Conservation (phyloP, 2,797 vertebrate genomes). For the Thamnophis elegans region DNA sequence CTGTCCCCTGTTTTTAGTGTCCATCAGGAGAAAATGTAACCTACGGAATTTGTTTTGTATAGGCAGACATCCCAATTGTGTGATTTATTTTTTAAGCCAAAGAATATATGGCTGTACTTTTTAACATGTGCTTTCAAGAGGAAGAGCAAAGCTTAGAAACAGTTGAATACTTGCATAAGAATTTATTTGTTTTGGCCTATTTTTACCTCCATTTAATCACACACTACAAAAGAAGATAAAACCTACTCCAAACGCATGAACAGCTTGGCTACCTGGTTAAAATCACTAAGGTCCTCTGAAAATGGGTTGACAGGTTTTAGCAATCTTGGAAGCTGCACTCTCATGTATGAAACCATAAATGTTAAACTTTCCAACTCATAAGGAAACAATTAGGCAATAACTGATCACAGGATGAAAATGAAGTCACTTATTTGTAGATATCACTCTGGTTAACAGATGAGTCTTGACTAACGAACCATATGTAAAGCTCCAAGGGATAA, state of each 20-base stretch:
- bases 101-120: background rate
- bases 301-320: conserved; percentile 48
- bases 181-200: background rate
- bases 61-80: conserved; percentile 7
- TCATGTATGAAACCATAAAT: conserved; percentile 57
- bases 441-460: conserved; percentile 24
- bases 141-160: background rate
- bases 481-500: conserved; percentile 24
- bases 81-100: background rate
- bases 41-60: conserved; percentile 41
- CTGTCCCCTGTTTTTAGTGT: background rate
- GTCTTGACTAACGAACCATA: conserved; percentile 22
- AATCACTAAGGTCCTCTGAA: conserved; percentile 33
- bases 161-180: background rate
- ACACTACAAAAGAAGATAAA: conserved; percentile 30
- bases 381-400: conserved; percentile 51
- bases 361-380: conserved; percentile 44
- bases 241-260: background rate
- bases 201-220: conserved; percentile 36
- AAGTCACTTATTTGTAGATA: conserved; percentile 40
- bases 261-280: conserved; percentile 26
- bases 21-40: background rate
- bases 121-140: background rate
- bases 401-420: conserved; percentile 37
- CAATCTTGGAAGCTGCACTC: conserved; percentile 34